A percentile compares a stretch with the other conserved stretches of the same genome.
Conservation (phyloP, 1,140 invertebrate species). For the Polypedilum pembai region DNA sequence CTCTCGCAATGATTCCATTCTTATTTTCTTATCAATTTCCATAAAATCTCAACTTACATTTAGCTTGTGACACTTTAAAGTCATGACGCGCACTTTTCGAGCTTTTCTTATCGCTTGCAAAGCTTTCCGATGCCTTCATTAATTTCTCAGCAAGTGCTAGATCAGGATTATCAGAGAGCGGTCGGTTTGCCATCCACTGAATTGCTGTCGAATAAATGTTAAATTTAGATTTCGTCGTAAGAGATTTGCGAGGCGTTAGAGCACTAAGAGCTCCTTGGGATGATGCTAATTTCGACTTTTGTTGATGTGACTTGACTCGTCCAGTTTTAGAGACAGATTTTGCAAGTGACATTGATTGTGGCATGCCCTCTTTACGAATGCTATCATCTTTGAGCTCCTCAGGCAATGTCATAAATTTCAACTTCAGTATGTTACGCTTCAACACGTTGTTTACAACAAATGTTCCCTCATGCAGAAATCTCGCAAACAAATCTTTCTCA, state of each 20-base stretch:
- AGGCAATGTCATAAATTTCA: constrained; percentile 38
- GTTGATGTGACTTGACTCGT: neutral
- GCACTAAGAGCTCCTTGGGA: neutral
- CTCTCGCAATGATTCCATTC: too few relatives aligned
- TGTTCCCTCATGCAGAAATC: constrained; percentile 53
- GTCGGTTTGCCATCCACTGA: neutral
- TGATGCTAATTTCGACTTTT: neutral
- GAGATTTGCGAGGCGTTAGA: neutral
- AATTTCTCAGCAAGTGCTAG: constrained; percentile 15
- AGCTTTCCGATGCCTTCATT: neutral
- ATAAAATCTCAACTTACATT: constrained; percentile 15
- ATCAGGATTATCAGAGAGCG: constrained; percentile 13
- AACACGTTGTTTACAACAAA: constrained; percentile 52
- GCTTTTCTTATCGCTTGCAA: neutral
- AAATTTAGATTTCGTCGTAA: neutral
- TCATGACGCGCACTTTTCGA: neutral
- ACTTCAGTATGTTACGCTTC: constrained; percentile 57
- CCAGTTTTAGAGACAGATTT: neutral
- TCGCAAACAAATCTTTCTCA: constrained; percentile 60
- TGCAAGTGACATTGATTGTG: neutral
- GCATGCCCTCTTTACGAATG: neutral
- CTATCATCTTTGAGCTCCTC: constrained; percentile 11
- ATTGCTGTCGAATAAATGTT: constrained; percentile 17
- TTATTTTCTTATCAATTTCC: too few relatives aligned
- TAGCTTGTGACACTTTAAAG: constrained; percentile 3